phyloP scores from a whole-genome alignment of 2,888 invertebrate species.

The Carabus problematicus region DNA sequence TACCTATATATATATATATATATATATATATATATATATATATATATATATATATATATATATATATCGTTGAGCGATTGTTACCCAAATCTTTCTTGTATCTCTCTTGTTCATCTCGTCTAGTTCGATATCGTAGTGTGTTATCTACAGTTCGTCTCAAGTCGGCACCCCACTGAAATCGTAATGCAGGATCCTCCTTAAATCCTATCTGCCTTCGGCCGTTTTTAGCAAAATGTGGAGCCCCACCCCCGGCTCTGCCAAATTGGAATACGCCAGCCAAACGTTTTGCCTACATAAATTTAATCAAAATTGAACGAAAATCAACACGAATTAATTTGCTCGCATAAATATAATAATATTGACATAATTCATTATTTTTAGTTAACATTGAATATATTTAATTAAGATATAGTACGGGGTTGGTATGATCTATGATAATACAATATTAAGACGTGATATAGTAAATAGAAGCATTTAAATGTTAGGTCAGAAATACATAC shows the following conservation, averaged over 20 bases:
- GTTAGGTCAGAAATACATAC: too few species aligned
- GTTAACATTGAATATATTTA: too few species aligned
- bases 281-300: conserved; percentile 52
- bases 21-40: not conserved
- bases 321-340: too few species aligned
- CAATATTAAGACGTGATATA: too few species aligned
- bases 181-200: conserved; percentile 69
- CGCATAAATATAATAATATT: too few species aligned
- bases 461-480: too few species aligned
- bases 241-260: conserved; percentile 55
- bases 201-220: conserved; percentile 56
- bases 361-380: too few species aligned
- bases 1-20: not conserved
- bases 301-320: too few species aligned
- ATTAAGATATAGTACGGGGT: too few species aligned
- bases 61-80: not conserved
- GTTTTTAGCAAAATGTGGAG: conserved; percentile 55
- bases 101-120: conserved; percentile 63
- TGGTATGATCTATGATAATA: too few species aligned
- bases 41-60: not conserved
- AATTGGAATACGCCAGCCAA: conserved; percentile 52
- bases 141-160: conserved; percentile 72
- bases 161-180: conserved; percentile 67
- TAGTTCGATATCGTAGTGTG: conserved; percentile 71
- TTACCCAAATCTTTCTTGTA: conserved; percentile 70